Evolutionary conservation across 1,140 invertebrate genomes (phyloP).

Genomic region (Drosophila lacertosa): DNA sequence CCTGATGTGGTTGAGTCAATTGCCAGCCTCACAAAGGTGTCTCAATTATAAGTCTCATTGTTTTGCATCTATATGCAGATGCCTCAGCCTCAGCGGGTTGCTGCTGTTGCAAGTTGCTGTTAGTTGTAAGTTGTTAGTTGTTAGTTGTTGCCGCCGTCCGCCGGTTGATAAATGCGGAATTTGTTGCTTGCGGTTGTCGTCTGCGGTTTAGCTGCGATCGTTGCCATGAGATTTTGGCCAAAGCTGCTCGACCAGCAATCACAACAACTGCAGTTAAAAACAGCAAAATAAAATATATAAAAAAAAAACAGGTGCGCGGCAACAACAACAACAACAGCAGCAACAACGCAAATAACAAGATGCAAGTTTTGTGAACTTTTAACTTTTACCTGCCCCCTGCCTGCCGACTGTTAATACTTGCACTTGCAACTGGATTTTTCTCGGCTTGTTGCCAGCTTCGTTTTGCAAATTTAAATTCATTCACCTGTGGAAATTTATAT

Average conservation of each 20-base stretch:
- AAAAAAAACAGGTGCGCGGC: constrained; percentile 12
- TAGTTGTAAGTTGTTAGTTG: no score
- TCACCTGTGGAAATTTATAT: constrained; percentile 71
- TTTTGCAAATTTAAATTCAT: constrained; percentile 67
- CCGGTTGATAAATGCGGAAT: constrained; percentile 57
- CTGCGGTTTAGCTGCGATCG: constrained; percentile 40
- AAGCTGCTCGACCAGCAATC: constrained; percentile 28
- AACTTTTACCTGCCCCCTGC: constrained; percentile 23
- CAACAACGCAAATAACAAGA: constrained; percentile 22
- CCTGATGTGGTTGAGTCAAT: constrained; percentile 13
- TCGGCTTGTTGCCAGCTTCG: constrained; percentile 12
- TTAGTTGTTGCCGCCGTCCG: constrained; percentile 21
- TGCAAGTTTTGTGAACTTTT: constrained; percentile 61
- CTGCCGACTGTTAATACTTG: background rate
- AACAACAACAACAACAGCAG: constrained; percentile 17
- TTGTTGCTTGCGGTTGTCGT: constrained; percentile 47
- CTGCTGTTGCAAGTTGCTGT: constrained; percentile 22
- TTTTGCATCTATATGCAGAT: constrained; percentile 5
- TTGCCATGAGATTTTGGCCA: constrained; percentile 42
- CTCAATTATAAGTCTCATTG: constrained; percentile 42
- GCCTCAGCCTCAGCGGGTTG: constrained; percentile 8
- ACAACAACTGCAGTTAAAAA: background rate
- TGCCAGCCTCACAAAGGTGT: constrained; percentile 20
- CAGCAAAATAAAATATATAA: constrained; percentile 8
- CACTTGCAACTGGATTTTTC: constrained; percentile 26